Base-by-base conservation (phyloP, 2,797 vertebrate species). In the Brotula barbata region DNA sequence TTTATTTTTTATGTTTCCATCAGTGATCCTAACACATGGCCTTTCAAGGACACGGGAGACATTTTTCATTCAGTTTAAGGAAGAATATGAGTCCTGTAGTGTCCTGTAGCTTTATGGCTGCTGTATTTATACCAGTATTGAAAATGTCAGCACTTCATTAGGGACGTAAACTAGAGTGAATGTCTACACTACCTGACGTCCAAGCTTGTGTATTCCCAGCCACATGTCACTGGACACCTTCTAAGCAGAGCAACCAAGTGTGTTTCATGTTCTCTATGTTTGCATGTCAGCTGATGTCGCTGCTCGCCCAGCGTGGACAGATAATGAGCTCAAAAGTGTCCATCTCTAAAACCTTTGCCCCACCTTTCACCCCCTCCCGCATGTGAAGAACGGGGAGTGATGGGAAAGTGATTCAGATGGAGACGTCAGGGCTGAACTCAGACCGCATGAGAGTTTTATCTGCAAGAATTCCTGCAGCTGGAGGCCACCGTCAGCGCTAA, bases 391-490 rank as follows among this genome's bases (percentile, higher is more conserved):
- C 40, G 50, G 33, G 52, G 19, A 15, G 21, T 19, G 62, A 56
- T 2, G 53, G 71, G 36, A 80, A 77, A 75, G 51, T 46, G 51
- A 20, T 59, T 36, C 20, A 12, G 23, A 42, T 20, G 12, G 64
- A 57, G 46, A 68, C 48, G 37, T 65, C 61, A 65, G 58, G 31
- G 43, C 31, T 47, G 16, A 21, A 43, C 36, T 25, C 62, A 6
- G 0, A 55, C 2, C 2, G 51, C 41, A 51, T 16, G 74, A 58
- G 58, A 59, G 46, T 52, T 84, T 88, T 85, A 87, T 89, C 85
- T 78, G 77, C 37, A 54, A 66, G 64, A 80, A 85, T 87, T 87
- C 83, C 58, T 87, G 73, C 62, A 20, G 73, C 78, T 83, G 63
- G 73, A 54, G 76, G 74, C 72, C 61, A 73, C 41, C 71, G 72